A percentile compares a stretch with the other conserved stretches of the same genome.
These are phyloP conservation scores for Acanthochromis polyacanthus DNA, from an alignment of 2,113 vertebrate genomes.

Conservation along the genomic window DNA sequence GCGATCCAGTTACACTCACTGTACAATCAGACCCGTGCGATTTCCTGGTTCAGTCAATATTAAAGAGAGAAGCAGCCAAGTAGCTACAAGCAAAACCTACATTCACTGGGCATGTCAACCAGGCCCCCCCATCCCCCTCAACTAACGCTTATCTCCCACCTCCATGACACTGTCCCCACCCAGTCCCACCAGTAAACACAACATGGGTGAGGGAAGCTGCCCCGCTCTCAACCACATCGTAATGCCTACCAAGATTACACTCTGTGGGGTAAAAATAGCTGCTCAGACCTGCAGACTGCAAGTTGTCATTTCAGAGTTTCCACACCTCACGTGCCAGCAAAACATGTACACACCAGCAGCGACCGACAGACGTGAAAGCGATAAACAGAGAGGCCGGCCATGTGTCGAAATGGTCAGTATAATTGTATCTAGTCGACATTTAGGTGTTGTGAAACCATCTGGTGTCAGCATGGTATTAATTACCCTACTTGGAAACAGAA, in stretches of 20 bases:
- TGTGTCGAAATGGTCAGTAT: constrained; percentile 53
- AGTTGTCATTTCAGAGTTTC: constrained; percentile 67
- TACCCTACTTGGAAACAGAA: constrained; percentile 42
- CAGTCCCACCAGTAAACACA: constrained; percentile 70
- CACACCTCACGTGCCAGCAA: constrained; percentile 61
- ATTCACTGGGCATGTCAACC: not conserved
- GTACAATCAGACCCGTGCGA: constrained; percentile 33
- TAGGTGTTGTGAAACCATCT: constrained; percentile 62
- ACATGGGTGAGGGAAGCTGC: constrained; percentile 11
- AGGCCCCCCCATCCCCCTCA: not conserved
- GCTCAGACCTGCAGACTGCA: constrained; percentile 35
- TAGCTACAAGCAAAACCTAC: not conserved
- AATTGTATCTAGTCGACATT: constrained; percentile 51
- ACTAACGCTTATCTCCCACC: constrained; percentile 72
- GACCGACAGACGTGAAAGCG: not conserved
- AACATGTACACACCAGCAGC: constrained; percentile 45
- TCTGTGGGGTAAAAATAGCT: constrained; percentile 78
- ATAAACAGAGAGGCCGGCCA: constrained; percentile 13
- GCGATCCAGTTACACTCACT: constrained; percentile 62
- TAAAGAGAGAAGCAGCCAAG: constrained; percentile 22
- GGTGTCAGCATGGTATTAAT: constrained; percentile 46
- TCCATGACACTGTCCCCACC: constrained; percentile 70
- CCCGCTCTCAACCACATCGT: constrained; percentile 1
- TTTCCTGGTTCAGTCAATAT: constrained; percentile 37
- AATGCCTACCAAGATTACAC: constrained; percentile 53